phyloP scores from a whole-genome alignment of 2,888 invertebrate genomes.

The Pterobdella sp. region DNA sequence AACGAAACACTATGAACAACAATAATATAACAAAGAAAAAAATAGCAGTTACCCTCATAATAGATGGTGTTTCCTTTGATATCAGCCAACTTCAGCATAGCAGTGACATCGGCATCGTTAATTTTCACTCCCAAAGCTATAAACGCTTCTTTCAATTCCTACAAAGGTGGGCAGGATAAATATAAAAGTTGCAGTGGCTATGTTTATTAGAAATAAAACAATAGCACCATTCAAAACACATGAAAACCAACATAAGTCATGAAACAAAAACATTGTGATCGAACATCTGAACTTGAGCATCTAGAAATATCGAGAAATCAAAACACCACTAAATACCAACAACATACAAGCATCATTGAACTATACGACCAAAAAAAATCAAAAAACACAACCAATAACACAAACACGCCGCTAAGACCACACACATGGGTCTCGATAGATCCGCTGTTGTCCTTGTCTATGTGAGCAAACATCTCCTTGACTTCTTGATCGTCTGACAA shows the following conservation, averaged over 20 bases:
- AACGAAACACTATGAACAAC: too few relatives aligned
- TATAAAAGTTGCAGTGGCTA: neutral
- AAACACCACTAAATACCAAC: too few relatives aligned
- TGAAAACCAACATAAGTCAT: too few relatives aligned
- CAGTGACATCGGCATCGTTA: slow-evolving; percentile 27
- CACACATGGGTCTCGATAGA: slow-evolving; percentile 27
- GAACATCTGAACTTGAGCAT: too few relatives aligned
- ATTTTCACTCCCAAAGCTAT: slow-evolving; percentile 27
- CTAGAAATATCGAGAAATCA: too few relatives aligned
- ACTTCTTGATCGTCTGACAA: slow-evolving; percentile 29
- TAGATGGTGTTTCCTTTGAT: slow-evolving; percentile 29
- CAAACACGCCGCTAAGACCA: neutral
- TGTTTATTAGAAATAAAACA: neutral
- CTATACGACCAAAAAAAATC: neutral
- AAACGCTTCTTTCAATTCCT: slow-evolving; percentile 30
- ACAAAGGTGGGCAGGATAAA: neutral
- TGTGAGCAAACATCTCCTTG: slow-evolving; percentile 31
- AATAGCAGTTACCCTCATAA: slow-evolving; percentile 27
- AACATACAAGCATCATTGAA: neutral
- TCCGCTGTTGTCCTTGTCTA: slow-evolving; percentile 31
- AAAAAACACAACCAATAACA: neutral
- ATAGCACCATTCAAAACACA: too few relatives aligned
- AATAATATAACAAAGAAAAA: neutral
- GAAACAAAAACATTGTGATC: too few relatives aligned
- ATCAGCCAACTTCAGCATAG: slow-evolving; percentile 31